Percentiles rank a stretch among this genome's conserved stretches.
Evolutionary conservation across 1,140 invertebrate species (phyloP).

Genomic region (Heliconius eleuchia): DNA sequence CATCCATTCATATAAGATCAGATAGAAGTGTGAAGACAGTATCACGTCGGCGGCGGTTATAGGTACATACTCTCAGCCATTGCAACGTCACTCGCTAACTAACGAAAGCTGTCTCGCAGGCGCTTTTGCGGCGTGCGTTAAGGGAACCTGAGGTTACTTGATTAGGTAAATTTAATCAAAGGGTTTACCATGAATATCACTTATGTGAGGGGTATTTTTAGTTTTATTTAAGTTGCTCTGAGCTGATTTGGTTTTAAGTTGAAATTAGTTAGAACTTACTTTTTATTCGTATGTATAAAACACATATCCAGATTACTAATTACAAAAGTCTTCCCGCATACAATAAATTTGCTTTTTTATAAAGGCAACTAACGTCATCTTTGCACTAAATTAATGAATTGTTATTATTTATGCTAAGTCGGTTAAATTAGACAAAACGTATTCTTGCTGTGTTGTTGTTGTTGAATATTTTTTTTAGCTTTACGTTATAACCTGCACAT

Average conservation of each 20-base stretch:
- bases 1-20: constrained; percentile 51
- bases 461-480: too few relatives aligned
- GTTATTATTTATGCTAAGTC: too few relatives aligned
- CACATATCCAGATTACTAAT: too few relatives aligned
- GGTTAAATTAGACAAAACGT: too few relatives aligned
- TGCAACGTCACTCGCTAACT: constrained; percentile 29
- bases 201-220: not conserved
- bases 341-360: not conserved
- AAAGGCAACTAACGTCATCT: too few relatives aligned
- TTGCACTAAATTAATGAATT: too few relatives aligned
- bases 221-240: too few relatives aligned
- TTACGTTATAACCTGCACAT: too few relatives aligned
- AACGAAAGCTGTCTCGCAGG: constrained; percentile 23
- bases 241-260: too few relatives aligned
- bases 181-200: not conserved
- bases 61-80: constrained; percentile 22
- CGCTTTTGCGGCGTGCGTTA: constrained; percentile 20
- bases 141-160: not conserved
- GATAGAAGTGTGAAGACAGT: constrained; percentile 43
- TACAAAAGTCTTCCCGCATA: not conserved
- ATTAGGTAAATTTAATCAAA: constrained; percentile 9
- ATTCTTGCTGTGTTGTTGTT: too few relatives aligned
- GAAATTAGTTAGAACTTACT: too few relatives aligned
- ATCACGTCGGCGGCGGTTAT: constrained; percentile 34
- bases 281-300: too few relatives aligned